Evolutionary conservation across 92 coral and sea anemone species (phyloP).

Genomic region (Bergia sp.): DNA sequence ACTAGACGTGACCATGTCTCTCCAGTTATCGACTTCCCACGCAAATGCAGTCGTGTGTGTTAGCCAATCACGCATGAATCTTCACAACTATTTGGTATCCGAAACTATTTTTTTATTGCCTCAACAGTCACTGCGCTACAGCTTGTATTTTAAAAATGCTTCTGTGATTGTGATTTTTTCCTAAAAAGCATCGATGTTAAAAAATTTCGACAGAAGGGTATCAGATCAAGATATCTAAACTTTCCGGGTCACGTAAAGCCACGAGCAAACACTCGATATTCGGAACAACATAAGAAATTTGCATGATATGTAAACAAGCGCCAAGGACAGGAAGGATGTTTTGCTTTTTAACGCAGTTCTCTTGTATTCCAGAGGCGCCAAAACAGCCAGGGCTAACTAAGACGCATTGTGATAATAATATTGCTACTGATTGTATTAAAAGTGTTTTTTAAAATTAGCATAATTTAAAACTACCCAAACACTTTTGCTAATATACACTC

Average conservation of each 20-base stretch:
- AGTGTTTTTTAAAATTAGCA: no score
- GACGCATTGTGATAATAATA: not conserved
- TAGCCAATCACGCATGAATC: not conserved
- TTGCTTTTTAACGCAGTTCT: not conserved
- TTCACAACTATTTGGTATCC: not conserved
- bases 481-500: not conserved
- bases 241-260: conserved; percentile 35
- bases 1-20: not conserved
- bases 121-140: not conserved
- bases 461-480: not conserved
- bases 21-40: not conserved
- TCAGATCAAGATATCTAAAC: not conserved
- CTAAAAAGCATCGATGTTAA: not conserved
- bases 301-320: conserved; percentile 19
- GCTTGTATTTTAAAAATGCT: not conserved
- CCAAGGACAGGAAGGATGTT: not conserved
- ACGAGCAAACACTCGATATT: not conserved
- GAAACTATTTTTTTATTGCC: no score
- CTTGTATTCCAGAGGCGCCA: not conserved
- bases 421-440: not conserved
- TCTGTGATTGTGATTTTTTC: not conserved
- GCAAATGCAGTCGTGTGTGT: not conserved
- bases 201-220: no score
- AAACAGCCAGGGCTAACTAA: not conserved
- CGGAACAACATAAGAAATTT: not conserved